These are phyloP conservation scores for Odiellus spinosus DNA, from an alignment of 2,888 invertebrate genomes.

Conservation along the genomic window DNA sequence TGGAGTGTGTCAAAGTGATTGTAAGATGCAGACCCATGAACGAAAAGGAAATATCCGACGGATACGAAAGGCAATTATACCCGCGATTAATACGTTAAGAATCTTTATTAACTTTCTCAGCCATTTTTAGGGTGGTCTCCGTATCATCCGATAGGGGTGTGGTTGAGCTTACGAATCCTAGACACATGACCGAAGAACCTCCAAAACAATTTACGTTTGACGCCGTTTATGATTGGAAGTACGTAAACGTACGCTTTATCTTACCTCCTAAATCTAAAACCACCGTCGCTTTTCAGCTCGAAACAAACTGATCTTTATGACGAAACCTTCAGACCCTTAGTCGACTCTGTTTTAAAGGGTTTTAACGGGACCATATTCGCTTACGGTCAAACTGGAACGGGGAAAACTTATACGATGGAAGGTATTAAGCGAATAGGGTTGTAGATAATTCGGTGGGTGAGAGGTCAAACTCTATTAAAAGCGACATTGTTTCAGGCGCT, in stretches of 20 bases:
- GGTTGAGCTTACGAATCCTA: conserved; percentile 75
- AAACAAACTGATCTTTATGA: conserved; percentile 86
- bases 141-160: conserved; percentile 72
- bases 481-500: conserved; percentile 36
- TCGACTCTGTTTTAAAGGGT: conserved; percentile 86
- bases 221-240: conserved; percentile 80
- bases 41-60: conserved; percentile 59
- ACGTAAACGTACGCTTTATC: conserved; percentile 25
- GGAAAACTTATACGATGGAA: conserved; percentile 55
- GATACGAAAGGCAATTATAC: conserved; percentile 39
- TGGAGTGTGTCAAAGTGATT: conserved; percentile 85
- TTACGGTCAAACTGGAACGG: conserved; percentile 97
- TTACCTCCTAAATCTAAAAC: background rate
- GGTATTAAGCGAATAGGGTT: conserved; percentile 28
- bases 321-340: conserved; percentile 84
- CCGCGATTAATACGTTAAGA: conserved; percentile 9
- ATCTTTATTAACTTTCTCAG: conserved; percentile 5
- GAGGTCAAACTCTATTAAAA: background rate
- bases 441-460: background rate
- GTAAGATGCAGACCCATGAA: conserved; percentile 93
- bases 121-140: conserved; percentile 46
- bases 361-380: conserved; percentile 99
- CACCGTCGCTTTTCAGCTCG: conserved; percentile 38
- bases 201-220: conserved; percentile 90
- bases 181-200: conserved; percentile 48